Base-by-base conservation (phyloP, 2,113 vertebrate genomes). In the Pelusios castaneus region DNA sequence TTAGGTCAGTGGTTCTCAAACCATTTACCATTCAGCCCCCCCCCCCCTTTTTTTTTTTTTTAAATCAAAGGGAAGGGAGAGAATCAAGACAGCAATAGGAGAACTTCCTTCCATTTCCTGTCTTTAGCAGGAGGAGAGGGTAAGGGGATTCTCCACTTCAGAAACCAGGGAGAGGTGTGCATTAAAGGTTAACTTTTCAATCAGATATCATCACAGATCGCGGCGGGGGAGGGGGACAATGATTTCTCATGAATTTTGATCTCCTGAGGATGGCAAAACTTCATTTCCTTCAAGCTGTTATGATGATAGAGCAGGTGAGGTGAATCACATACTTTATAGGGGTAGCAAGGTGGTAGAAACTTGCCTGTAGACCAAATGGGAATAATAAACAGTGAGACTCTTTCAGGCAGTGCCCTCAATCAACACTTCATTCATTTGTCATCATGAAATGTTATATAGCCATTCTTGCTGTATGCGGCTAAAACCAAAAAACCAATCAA, bases 371-470 rank as follows among this genome's bases (percentile, higher is more conserved):
- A 12, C 70, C 55, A n/a, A 24, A 55, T n/a, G 70, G 41, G 17
- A 51, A 9, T 1, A 10, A 21, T 52, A 41, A 0, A 1, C 0
- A 0, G 27, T 70, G 83, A 27, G 63, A 10, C 41, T 45, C 21
- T 13, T 13, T 27, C 51, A 24, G 27, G 41, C n/a, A 49, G 41
- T 84, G 34, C 45, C 38, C 24, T 43, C 70, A 43, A 3, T n/a
- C 47, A 19, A 56, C 47, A 41, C 56, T 78, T 76, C 13, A 1
- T 7, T 24, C 43, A 6, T 43, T 58, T 63, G 21, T n/a, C 51
- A 54, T 41, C 12, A 22, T 41, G 70, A 75, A 75, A 75, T 31
- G 27, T 31, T 1, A 0, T 34, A 45, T 31, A 79, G 8, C 1
- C 43, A 17, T 73, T 84, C 29, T 7, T 77, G 29, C 38, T 80